Evolutionary conservation across 2,797 vertebrate species (phyloP), one percentile per base, ranked within the genome.

Genomic region (Chromobotia macracanthus): DNA sequence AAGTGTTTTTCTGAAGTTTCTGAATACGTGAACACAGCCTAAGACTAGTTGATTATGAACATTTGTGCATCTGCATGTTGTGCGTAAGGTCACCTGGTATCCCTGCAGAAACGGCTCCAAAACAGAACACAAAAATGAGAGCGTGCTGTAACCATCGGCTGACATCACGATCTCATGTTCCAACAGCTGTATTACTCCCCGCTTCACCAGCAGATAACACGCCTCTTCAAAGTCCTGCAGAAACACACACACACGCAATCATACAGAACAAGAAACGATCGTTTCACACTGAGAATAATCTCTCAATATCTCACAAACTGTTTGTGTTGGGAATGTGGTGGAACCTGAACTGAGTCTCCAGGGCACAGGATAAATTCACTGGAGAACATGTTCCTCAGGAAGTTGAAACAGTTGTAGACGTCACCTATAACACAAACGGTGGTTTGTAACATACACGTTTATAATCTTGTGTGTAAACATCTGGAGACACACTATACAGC

Each of bases 341-440:
- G 90, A 89, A 98, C 98, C 95, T 97, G 95, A 28, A 97, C 31
- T 0, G 91, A 84, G 53, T 93, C 94, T 86, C 94, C 96, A 21
- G 97, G 97, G 85, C 95, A 94, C 81, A 99, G 96, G 88, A 98
- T 96, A 88, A 99, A 99, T 87, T 99, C 98, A 19, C 97, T 94
- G 65, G 93, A 95, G 87, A 99, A 96, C 79, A 97, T 77, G 82
- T 92, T 91, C 65, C 92, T 89, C 55, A 98, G 90, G 86, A 97
- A 96, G 87, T 65, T 87, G 88, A 99, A 99, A 80, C 87, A 92
- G 83, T 90, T 92, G 79, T 92, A 98, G 74, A 98, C 80, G 23
- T 97, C 95, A 84, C 97, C 98, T 99, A 83, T 13, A 88, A 84
- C 31, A 75, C 21, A 50, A 70, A 2, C 21, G n/a, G 8, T 41